Conservation (phyloP, 2,888 invertebrate species). For the Panopea generosa region DNA sequence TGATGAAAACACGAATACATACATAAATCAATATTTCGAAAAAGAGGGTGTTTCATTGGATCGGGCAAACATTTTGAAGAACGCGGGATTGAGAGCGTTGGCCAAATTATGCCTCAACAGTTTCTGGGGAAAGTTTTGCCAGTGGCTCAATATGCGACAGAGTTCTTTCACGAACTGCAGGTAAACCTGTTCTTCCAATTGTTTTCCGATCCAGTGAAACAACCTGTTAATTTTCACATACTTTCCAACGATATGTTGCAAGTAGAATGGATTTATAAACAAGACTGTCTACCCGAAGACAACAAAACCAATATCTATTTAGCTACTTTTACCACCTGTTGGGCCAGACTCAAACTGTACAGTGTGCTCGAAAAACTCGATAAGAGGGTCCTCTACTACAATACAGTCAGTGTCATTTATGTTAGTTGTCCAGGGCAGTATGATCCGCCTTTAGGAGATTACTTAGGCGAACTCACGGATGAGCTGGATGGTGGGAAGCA, state of each 20-base stretch:
- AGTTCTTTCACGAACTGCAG: constrained; percentile 24
- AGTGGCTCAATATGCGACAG: constrained; percentile 18
- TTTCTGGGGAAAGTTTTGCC: constrained; percentile 30
- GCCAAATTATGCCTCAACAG: no score
- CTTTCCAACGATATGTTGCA: constrained; percentile 12
- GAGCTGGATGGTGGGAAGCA: constrained; percentile 9
- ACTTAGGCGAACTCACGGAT: constrained; percentile 20
- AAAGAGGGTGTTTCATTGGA: no score
- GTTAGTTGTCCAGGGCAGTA: constrained; percentile 32
- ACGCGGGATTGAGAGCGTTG: constrained; percentile 7
- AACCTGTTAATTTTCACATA: constrained; percentile 13
- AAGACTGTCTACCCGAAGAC: constrained; percentile 27
- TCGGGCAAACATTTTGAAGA: constrained; percentile 6
- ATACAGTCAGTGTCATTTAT: constrained; percentile 83
- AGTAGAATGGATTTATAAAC: constrained; percentile 25
- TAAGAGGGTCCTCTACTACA: constrained; percentile 51
- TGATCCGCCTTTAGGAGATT: constrained; percentile 29
- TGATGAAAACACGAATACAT: no score
- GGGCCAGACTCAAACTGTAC: constrained; percentile 49
- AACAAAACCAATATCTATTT: no score
- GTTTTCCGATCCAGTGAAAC: constrained; percentile 12
- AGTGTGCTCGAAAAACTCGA: constrained; percentile 33
- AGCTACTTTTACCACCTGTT: constrained; percentile 44
- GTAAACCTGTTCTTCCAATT: constrained; percentile 14
- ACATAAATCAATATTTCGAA: no score